Percentiles rank a stretch among this genome's conserved stretches.
Evolutionary conservation across 2,797 vertebrate species (phyloP).

Genomic region (Gymnoscopelus braueri): DNA sequence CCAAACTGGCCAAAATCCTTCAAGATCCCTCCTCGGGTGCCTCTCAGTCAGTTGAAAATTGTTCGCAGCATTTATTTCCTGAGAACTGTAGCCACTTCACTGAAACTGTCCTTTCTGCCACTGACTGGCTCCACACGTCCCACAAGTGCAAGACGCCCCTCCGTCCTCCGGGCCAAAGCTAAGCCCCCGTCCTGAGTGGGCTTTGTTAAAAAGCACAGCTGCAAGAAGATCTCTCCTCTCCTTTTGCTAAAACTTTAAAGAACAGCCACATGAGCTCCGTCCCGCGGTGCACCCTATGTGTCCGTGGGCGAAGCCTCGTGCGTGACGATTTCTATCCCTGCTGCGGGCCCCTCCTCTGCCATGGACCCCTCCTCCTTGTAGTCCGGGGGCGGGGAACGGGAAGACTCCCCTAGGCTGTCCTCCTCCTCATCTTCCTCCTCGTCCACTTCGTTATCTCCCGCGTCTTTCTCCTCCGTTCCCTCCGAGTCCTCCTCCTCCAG

Average conservation of each 20-base stretch:
- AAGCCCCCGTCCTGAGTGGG: constrained; percentile 75
- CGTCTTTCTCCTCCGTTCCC: constrained; percentile 89
- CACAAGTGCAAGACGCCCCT: constrained; percentile 85
- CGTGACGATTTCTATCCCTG: constrained; percentile 87
- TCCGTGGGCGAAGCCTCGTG: constrained; percentile 92
- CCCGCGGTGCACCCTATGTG: constrained; percentile 84
- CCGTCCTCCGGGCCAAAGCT: constrained; percentile 72
- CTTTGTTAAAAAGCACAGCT: constrained; percentile 82
- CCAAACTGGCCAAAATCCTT: constrained; percentile 81
- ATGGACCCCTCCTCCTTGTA: constrained; percentile 70
- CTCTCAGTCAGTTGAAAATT: constrained; percentile 81
- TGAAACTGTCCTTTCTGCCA: constrained; percentile 65
- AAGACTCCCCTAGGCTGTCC: constrained; percentile 81
- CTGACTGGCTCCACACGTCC: constrained; percentile 88
- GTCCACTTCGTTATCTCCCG: constrained; percentile 72
- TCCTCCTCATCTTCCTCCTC: constrained; percentile 76
- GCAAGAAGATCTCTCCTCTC: constrained; percentile 76
- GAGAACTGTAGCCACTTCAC: constrained; percentile 84
- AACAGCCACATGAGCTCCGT: constrained; percentile 59
- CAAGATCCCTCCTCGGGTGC: constrained; percentile 72
- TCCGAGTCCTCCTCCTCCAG: constrained; percentile 95
- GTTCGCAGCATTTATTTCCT: constrained; percentile 89
- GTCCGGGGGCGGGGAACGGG: constrained; percentile 67
- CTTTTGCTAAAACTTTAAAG: constrained; percentile 65
- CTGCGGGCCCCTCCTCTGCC: constrained; percentile 73